Conservation (phyloP, 2,888 invertebrate genomes). For the Netelia melanura region DNA sequence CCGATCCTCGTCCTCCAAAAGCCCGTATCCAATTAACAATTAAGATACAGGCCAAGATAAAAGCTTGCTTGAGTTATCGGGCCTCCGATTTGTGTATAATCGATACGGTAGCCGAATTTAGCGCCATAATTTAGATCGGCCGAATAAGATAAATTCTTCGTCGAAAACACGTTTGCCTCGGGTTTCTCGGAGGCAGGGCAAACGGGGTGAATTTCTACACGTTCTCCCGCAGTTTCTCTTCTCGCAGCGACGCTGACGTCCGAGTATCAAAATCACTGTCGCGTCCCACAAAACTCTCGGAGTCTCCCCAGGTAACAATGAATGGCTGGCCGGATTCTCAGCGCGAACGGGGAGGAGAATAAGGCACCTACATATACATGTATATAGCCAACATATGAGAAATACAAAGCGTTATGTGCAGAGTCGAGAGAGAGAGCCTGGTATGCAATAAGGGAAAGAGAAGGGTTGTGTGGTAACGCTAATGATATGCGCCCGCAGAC, state of each 20-base stretch:
- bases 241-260: background rate
- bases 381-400: background rate
- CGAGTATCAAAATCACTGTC: background rate
- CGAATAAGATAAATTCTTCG: constrained; percentile 71
- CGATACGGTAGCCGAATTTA: constrained; percentile 77
- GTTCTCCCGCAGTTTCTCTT: no score
- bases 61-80: constrained; percentile 54
- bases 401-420: background rate
- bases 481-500: constrained; percentile 64
- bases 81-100: constrained; percentile 77
- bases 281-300: background rate
- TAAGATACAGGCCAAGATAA: constrained; percentile 77
- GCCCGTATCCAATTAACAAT: constrained; percentile 74
- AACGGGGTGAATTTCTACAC: no score
- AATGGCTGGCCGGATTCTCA: constrained; percentile 19
- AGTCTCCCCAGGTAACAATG: background rate
- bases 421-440: background rate
- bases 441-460: background rate
- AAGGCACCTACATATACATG: background rate
- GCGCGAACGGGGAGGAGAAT: background rate
- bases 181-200: no score
- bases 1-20: constrained; percentile 37
- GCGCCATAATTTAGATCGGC: constrained; percentile 79
- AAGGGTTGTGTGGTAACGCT: constrained; percentile 42
- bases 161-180: background rate